A percentile compares a stretch with the other conserved stretches of the same genome.
Evolutionary conservation across 2,888 invertebrate species (phyloP).

Genomic region (Terebella lapidaria): DNA sequence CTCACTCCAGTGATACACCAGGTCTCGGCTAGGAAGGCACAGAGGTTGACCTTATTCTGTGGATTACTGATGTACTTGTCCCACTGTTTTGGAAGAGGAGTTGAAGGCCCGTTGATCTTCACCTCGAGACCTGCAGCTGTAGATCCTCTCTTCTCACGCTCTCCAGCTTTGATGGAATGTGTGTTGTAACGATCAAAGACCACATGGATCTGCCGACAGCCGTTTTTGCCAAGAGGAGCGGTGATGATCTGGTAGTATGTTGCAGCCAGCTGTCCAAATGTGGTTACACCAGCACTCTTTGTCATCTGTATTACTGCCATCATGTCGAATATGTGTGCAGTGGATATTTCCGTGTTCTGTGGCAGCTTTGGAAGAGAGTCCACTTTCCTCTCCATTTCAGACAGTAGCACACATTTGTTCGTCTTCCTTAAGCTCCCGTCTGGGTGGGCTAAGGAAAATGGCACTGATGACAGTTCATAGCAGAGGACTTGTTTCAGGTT

Average conservation of each 20-base stretch:
- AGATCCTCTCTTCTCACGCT: conserved; percentile 1
- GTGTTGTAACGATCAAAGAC: conserved; percentile 8
- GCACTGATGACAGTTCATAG: conserved; percentile 3
- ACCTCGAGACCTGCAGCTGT: not conserved
- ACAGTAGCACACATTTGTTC: not conserved
- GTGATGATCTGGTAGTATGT: not conserved
- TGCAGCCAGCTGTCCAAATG: conserved; percentile 7
- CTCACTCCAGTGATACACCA: not conserved
- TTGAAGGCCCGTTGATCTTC: not conserved
- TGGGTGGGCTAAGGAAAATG: not conserved
- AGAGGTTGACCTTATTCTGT: conserved; percentile 7
- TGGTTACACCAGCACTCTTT: not conserved
- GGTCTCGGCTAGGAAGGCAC: not conserved
- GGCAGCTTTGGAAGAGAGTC: not conserved
- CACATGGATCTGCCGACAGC: conserved; percentile 3
- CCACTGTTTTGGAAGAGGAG: conserved; percentile 10
- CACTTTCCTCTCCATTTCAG: not conserved
- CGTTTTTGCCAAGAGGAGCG: not conserved
- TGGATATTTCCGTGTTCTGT: not conserved
- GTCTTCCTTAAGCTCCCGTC: conserved; percentile 5
- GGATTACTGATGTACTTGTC: conserved; percentile 5
- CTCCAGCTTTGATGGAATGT: conserved; percentile 4
- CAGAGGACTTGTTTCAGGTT: conserved; percentile 8
- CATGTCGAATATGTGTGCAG: conserved; percentile 5
- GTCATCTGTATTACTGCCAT: conserved; percentile 8